These are phyloP conservation scores for Tinea trinotella DNA, from an alignment of 2,888 invertebrate genomes.

Conservation along the genomic window DNA sequence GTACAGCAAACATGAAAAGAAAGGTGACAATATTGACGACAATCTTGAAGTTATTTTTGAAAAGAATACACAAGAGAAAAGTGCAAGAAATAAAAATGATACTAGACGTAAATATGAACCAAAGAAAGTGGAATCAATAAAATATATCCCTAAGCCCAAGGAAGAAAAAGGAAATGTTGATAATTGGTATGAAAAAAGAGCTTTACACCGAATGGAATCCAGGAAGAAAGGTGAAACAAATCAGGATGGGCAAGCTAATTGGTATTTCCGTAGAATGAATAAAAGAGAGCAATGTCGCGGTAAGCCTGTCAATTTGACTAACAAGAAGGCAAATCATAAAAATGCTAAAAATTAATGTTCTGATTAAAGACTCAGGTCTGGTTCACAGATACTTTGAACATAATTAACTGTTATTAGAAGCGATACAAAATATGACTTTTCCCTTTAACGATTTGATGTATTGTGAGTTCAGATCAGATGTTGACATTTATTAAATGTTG, in stretches of 20 bases:
- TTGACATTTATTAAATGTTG: conserved; percentile 19
- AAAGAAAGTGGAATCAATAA: not conserved
- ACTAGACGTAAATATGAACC: not conserved
- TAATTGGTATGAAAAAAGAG: conserved; percentile 53
- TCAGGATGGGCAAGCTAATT: conserved; percentile 44
- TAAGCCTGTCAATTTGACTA: conserved; percentile 45
- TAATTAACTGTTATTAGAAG: too few species aligned
- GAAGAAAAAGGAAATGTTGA: conserved; percentile 33
- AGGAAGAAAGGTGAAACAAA: conserved; percentile 45
- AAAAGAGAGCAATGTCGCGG: conserved; percentile 57
- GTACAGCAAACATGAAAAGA: not conserved
- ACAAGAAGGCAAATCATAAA: conserved; percentile 42
- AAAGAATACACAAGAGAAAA: not conserved
- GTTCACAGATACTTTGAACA: too few species aligned
- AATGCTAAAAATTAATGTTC: conserved; percentile 26
- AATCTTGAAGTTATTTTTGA: not conserved
- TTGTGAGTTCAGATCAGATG: conserved; percentile 11
- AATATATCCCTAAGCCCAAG: conserved; percentile 27
- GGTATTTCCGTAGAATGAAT: conserved; percentile 65
- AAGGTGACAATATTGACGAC: not conserved
- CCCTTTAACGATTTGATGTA: too few species aligned
- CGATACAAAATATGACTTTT: too few species aligned
- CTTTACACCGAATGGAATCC: conserved; percentile 44
- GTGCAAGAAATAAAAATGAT: not conserved
- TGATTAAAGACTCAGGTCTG: conserved; percentile 45